Percentiles rank a stretch among this genome's conserved stretches.
Evolutionary conservation across 2,113 vertebrate species (phyloP).

Genomic region (Entelurus aequoreus): DNA sequence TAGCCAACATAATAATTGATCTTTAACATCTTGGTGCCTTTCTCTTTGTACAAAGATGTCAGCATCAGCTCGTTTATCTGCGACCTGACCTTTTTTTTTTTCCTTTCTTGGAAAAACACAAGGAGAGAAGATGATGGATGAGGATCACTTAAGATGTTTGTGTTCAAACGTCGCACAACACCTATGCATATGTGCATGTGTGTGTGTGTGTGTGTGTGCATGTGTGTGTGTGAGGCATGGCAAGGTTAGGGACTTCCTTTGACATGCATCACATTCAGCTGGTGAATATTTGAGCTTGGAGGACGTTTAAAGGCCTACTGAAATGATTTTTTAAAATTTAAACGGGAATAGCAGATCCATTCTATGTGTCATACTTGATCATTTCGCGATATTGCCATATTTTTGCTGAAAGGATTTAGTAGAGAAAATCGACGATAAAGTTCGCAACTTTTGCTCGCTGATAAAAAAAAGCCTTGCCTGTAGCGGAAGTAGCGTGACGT

Average conservation of each 20-base stretch:
- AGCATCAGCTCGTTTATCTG: conserved; percentile 6
- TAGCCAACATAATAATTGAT: too few species aligned
- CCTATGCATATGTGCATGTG: conserved; percentile 37
- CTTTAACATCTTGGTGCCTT: too few species aligned
- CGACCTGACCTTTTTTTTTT: not conserved
- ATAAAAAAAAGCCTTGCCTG: too few species aligned
- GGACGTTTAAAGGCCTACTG: too few species aligned
- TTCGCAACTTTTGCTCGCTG: too few species aligned
- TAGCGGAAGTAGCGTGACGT: too few species aligned
- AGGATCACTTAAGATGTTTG: conserved; percentile 37
- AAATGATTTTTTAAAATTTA: too few species aligned
- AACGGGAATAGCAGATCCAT: too few species aligned
- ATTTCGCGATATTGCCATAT: too few species aligned
- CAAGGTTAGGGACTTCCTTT: conserved; percentile 15
- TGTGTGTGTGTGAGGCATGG: conserved; percentile 5
- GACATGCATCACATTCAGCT: conserved; percentile 9
- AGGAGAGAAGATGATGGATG: conserved; percentile 24
- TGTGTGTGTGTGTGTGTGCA: not conserved
- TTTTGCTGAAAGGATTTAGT: too few species aligned
- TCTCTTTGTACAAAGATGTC: conserved; percentile 5
- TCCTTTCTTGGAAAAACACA: not conserved
- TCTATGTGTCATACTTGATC: too few species aligned
- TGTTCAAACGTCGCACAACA: conserved; percentile 31
- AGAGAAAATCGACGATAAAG: too few species aligned
- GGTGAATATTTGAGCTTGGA: conserved; percentile 56